Base-by-base conservation (phyloP, 1,140 invertebrate genomes). In the Scaptomyza graminum region DNA sequence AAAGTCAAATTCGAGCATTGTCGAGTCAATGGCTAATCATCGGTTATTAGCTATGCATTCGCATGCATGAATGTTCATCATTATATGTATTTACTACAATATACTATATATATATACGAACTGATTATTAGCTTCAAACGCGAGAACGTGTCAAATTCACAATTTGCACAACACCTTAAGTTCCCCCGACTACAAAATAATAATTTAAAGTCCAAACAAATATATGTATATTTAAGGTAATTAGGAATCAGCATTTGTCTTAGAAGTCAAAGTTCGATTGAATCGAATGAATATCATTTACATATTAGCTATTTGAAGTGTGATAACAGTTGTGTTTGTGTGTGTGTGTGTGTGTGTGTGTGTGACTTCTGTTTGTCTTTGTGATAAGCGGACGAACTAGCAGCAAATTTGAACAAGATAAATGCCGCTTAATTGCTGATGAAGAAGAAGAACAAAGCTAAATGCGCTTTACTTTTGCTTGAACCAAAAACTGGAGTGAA, bases 381-480 rank as follows among this genome's bases (percentile, higher is more conserved):
- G 74, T 50, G 78, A 79, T 79, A 80, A 81, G 78, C 66, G 77
- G 8, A 34, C 8, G 7, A 2, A 79, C 70, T 56, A 52, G 60
- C 44, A 69, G 73, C 64, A 85, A 85, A 84, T 84, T 85, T 85
- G 66, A 76, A 80, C 79, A 79, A 84, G 81, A 84, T 85, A 85
- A 84, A 85, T 74, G 52, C 65, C 74, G 78, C 69, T 79, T 81
- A 81, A 79, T 76, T 84, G 80, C 75, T 16, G 55, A 57, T 0
- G 31, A 34, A 9, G 31, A 34, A 8, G 31, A 52, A 76, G 61
- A 66, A 64, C 56, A 55, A 64, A 69, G 67, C 50, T 63, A 68
- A 68, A 72, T 59, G 67, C 52, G 18, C 4, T 22, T 22, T 22
- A 22, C 18, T 22, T 22, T 22, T 22, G 18, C 18, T 22, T 22